Conservation (phyloP, 2,888 invertebrate genomes). For the Leucophenga montana region DNA sequence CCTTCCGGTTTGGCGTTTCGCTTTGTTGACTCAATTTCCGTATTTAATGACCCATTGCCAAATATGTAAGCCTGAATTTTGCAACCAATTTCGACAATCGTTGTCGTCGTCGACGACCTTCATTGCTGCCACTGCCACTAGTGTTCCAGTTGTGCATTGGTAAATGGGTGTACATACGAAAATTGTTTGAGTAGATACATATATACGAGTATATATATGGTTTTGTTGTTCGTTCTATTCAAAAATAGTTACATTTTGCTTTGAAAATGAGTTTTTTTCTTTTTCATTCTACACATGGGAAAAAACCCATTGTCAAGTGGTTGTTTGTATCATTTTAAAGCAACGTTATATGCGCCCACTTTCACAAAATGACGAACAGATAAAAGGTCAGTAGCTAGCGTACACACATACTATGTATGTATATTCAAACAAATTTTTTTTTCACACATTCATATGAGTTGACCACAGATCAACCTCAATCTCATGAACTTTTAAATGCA, state of each 20-base stretch:
- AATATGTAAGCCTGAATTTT: constrained; percentile 56
- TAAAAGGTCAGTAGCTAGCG: too few species aligned
- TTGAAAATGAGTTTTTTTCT: not conserved
- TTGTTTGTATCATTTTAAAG: too few species aligned
- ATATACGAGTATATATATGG: too few species aligned
- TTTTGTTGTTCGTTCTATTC: not conserved
- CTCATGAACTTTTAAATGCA: too few species aligned
- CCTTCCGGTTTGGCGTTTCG: constrained; percentile 56
- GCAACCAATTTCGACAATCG: constrained; percentile 45
- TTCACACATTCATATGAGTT: too few species aligned
- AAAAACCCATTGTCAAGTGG: too few species aligned
- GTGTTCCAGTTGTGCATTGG: not conserved
- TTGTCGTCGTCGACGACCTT: constrained; percentile 6
- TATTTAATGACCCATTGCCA: constrained; percentile 67
- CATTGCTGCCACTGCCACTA: not conserved
- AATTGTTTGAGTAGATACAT: not conserved
- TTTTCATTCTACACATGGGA: too few species aligned
- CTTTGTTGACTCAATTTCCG: constrained; percentile 68
- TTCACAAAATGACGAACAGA: too few species aligned
- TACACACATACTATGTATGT: too few species aligned
- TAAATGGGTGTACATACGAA: constrained; percentile 3
- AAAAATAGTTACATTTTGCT: not conserved
- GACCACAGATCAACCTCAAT: too few species aligned
- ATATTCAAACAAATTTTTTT: too few species aligned
- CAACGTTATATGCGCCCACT: too few species aligned